These are phyloP conservation scores for Bombus ignitus DNA, from an alignment of 1,140 invertebrate species.

Conservation along the genomic window DNA sequence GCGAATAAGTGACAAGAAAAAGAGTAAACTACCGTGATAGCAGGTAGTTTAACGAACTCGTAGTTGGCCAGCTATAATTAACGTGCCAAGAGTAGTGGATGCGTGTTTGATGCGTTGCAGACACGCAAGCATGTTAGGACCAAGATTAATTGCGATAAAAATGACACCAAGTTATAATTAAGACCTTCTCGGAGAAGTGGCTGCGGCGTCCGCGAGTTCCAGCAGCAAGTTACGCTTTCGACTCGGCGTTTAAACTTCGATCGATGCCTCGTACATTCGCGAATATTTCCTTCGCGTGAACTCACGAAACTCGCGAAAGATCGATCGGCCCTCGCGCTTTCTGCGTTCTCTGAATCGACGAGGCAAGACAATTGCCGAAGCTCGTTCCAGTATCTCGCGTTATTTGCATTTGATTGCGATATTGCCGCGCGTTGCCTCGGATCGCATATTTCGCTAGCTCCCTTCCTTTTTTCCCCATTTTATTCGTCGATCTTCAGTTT, in stretches of 20 bases:
- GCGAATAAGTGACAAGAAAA: background rate
- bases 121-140: conserved; percentile 12
- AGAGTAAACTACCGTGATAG: conserved; percentile 18
- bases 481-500: background rate
- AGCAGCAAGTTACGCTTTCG: background rate
- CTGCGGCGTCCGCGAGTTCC: no score
- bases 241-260: background rate
- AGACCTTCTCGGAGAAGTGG: background rate
- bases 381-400: background rate
- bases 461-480: background rate
- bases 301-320: background rate
- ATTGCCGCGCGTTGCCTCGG: no score
- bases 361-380: background rate
- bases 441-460: no score
- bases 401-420: background rate
- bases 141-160: conserved; percentile 39
- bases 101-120: conserved; percentile 26
- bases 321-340: background rate
- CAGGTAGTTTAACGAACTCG: conserved; percentile 22
- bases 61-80: conserved; percentile 37
- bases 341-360: background rate
- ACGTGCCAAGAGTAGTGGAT: background rate
- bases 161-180: conserved; percentile 9
- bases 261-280: background rate
- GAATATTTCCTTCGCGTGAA: background rate